These are phyloP conservation scores for Drosophila lutescens DNA, from an alignment of 2,888 invertebrate species.

Conservation along the genomic window DNA sequence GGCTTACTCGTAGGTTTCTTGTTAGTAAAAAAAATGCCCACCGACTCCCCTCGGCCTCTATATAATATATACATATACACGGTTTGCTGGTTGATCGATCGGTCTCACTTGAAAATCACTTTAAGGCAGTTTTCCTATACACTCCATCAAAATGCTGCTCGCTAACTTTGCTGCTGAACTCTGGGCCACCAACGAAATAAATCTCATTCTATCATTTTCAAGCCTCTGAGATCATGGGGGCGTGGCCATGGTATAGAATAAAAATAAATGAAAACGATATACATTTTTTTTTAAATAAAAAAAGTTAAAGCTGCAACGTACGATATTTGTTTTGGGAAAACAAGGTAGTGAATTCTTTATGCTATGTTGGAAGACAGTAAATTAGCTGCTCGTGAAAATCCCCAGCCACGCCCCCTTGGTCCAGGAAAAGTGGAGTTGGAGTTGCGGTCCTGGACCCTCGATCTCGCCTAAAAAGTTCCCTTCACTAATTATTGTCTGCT, in stretches of 20 bases:
- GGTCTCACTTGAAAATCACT: constrained; percentile 70
- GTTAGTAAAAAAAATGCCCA: constrained; percentile 64
- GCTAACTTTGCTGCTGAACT: constrained; percentile 26
- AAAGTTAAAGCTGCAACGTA: neutral
- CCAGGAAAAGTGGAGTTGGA: neutral
- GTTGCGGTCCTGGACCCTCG: constrained; percentile 5
- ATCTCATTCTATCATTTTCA: constrained; percentile 19
- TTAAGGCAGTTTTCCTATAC: constrained; percentile 75
- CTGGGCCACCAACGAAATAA: constrained; percentile 34
- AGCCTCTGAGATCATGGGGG: constrained; percentile 23
- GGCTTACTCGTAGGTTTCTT: constrained; percentile 59
- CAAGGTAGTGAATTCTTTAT: constrained; percentile 25
- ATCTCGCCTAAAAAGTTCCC: constrained; percentile 30
- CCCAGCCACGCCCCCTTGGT: constrained; percentile 14
- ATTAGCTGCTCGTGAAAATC: constrained; percentile 12
- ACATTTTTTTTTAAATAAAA: neutral
- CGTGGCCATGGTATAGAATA: constrained; percentile 3
- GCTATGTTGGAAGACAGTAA: constrained; percentile 44
- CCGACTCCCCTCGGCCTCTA: constrained; percentile 18
- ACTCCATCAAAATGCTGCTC: constrained; percentile 24
- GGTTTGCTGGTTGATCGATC: constrained; percentile 52
- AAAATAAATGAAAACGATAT: neutral
- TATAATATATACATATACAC: constrained; percentile 60
- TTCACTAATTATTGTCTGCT: constrained; percentile 82
- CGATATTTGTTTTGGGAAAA: constrained; percentile 53